Evolutionary conservation across 2,888 invertebrate species (phyloP), one percentile per base, ranked within the genome.

Genomic region (Leucophora obtusa): DNA sequence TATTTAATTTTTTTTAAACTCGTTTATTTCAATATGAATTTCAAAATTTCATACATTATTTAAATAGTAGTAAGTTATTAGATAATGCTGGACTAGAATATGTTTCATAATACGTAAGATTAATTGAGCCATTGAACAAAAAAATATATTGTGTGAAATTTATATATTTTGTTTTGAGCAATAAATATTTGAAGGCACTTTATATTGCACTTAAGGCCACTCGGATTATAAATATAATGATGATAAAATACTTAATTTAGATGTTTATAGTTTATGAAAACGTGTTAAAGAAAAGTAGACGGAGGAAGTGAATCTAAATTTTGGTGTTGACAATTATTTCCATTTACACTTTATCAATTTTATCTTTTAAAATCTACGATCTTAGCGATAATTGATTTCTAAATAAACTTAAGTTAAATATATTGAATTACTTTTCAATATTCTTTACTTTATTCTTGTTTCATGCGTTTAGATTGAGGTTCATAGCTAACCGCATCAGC

Each of bases 401-500:
- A 28, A 28, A 28, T 28, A 28, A 4, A 28, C 28, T 28, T 6
- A 28, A 28, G 7, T 28, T 28, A 28, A 6, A 28, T 21, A 28
- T 28, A 28, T 28, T 28, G 7, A 28, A 28, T 28, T 28, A 7
- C 4, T 28, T 28, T 28, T 28, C 28, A 28, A 28, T 28, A 28
- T 6, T 7, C 28, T 7, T 28, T 28, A 28, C 7, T 87, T 88
- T 86, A 89, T 86, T 89, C 88, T 77, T 87, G 89, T 78, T 89
- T 89, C 79, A 89, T 83, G 33, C 89, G 89, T 78, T 89, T 89
- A 11, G 86, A 84, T 51, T 15, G 33, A 6, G 77, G 56, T 28
- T 81, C 77, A 15, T 6, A 15, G 11, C 53, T 11, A 47, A n/a
- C 7, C 9, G 51, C 85, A 68, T 85, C 85, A 10, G 85, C 84